Evolutionary conservation across 2,888 invertebrate species (phyloP).

Genomic region (Teleogryllus oceanicus): DNA sequence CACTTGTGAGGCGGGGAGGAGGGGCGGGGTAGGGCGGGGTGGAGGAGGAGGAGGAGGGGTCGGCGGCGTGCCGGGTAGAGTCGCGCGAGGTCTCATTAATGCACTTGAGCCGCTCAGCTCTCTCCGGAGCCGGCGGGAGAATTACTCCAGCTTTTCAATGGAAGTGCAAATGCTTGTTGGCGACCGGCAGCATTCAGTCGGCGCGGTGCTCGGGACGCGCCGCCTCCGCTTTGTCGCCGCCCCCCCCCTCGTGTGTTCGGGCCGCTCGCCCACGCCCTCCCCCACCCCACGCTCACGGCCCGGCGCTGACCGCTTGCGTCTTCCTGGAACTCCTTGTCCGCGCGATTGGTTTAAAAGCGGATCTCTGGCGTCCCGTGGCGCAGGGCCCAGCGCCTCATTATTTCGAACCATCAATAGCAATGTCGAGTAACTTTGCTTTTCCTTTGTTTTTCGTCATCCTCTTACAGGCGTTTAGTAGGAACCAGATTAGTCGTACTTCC

Average conservation of each 20-base stretch:
- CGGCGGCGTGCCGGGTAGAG: no score
- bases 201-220: neutral
- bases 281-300: no score
- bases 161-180: conserved; percentile 10
- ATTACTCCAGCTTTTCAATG: conserved; percentile 18
- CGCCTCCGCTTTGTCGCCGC: neutral
- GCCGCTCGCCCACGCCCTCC: no score
- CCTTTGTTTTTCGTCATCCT: no score
- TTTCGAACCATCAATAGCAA: no score
- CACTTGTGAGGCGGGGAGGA: neutral
- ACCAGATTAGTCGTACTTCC: neutral
- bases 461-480: no score
- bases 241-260: neutral
- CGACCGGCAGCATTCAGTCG: neutral
- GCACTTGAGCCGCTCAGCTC: neutral
- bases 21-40: neutral
- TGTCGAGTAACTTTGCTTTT: no score
- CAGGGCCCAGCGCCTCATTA: no score
- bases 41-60: neutral
- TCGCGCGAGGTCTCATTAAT: neutral
- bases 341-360: no score
- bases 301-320: no score
- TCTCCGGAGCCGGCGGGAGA: neutral
- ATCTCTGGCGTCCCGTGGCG: no score
- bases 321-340: no score